Base-by-base conservation (phyloP, 2,888 invertebrate species). In the Heliothis peltigera region DNA sequence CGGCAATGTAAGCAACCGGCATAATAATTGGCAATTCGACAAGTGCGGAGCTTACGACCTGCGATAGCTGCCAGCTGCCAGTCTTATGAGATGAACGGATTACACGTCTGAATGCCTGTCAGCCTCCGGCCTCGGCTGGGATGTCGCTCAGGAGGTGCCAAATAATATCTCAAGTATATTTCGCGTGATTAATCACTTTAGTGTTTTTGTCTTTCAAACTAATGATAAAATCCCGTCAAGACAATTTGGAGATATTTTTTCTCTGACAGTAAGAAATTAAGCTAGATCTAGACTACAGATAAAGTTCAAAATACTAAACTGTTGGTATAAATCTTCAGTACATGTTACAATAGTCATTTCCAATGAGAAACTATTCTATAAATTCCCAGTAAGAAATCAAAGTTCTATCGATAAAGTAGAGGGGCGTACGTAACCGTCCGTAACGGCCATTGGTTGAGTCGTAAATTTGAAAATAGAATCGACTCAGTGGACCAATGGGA, bases 381-480 rank as follows among this genome's bases (percentile, higher is more conserved):
- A 79, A 79, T 66, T 70, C 53, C 0, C 47, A 68, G 76, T 70
- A 64, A 70, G 70, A 74, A 75, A 64, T 73, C 70, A 78, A 77
- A 77, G 62, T 64, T 54, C 65, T 75, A 77, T 80, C 68, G 60
- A 82, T 80, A 85, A 83, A 79, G 79, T 80, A 74, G 65, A 63
- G 65, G 63, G 70, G 61, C 77, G 79, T 73, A 70, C 69, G 71
- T 66, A 71, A 61, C 63, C 67, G 66, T 79, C 74, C 66, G 83
- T 78, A 73, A 78, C 80, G 81, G 80, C 75, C 81, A 80, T 80
- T 82, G 82, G 79, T 77, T 75, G 73, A 69, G 67, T 84, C 87
- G 85, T 89, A 89, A 89, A 89, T 89, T 87, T 84, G 81, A 84
- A 86, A 89, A 87, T 84, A 83, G 86, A 80, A 80, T 77, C 64